Conservation (phyloP, 2,888 invertebrate genomes). For the Mactromeris polynyma region DNA sequence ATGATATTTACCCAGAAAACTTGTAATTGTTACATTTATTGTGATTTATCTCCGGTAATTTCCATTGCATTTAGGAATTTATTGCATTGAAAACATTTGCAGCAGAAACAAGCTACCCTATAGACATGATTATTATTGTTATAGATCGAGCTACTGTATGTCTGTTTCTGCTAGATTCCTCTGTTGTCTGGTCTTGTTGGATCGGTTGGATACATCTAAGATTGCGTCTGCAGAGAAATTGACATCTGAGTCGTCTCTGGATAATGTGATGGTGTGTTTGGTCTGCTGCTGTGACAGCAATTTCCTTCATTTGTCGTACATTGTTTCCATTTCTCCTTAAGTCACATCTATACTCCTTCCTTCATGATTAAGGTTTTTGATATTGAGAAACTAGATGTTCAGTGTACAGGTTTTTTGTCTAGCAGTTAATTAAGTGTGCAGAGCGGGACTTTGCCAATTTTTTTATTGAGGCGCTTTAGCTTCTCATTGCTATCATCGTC, state of each 20-base stretch:
- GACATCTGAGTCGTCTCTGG: background rate
- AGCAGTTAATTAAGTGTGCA: too few species aligned
- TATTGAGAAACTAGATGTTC: background rate
- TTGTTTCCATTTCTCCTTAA: background rate
- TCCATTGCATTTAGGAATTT: background rate
- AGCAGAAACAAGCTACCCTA: background rate
- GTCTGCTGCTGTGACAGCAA: background rate
- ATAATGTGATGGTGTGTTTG: background rate
- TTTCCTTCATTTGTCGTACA: background rate
- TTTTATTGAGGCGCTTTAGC: too few species aligned
- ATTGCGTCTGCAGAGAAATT: background rate
- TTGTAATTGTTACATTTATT: constrained; percentile 12
- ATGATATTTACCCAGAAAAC: background rate
- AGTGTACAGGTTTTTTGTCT: background rate
- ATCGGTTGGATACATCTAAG: background rate
- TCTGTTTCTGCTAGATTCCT: background rate
- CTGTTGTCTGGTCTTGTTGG: background rate
- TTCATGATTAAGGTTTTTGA: background rate
- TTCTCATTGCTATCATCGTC: too few species aligned
- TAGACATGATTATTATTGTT: background rate
- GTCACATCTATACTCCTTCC: background rate
- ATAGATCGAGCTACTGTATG: background rate
- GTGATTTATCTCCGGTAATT: background rate
- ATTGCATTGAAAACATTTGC: background rate
- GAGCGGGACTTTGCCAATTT: too few species aligned